Evolutionary conservation across 2,113 vertebrate species (phyloP), one percentile per base, ranked within the genome.

Genomic region (Salvelinus namaycush): DNA sequence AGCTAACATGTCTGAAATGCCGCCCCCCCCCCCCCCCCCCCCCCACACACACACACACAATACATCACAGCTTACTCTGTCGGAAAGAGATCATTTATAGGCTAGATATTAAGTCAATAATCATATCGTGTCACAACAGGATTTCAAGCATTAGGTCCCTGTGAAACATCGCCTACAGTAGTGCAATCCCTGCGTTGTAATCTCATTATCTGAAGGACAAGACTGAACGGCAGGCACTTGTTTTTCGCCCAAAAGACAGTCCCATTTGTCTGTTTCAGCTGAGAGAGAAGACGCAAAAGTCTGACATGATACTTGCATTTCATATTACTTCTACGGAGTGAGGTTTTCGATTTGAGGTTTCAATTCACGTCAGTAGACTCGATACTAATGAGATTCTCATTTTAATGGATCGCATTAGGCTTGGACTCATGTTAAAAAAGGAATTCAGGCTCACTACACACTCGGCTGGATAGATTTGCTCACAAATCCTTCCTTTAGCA

Each of bases 311-410:
- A 22, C 18, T 62, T 62, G 18, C 27, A 29, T 67, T 26, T 29
- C 27, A 67, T 67, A 13, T 27, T 20, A 68, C 20, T 39, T 12
- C 39, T 44, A 44, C 11, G 39, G 39, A 44, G 39, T 2, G 9
- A 44, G 39, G 39, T 9, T 9, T 39, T 39, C 39, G 1, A 39
- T 39, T 9, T 39, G 39, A 39, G 39, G 9, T 44, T 62, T 62
- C n/a, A 22, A 62, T 62, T 62, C n/a, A 62, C 20, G 3, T 68
- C n/a, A 18, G 22, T 66, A 6, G 22, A 14, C 62, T 74, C 44
- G 51, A 27, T 26, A n/a, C 62, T 65, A 74, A 74, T 74, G 39
- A 67, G 16, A 74, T 66, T 64, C 22, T 73, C 48, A 22, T 11
- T 73, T 48, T 64, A 39, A 62, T 26, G 12, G 18, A 44, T 59